Evolutionary conservation across 2,797 vertebrate species (phyloP).

Genomic region (Champsocephalus gunnari): DNA sequence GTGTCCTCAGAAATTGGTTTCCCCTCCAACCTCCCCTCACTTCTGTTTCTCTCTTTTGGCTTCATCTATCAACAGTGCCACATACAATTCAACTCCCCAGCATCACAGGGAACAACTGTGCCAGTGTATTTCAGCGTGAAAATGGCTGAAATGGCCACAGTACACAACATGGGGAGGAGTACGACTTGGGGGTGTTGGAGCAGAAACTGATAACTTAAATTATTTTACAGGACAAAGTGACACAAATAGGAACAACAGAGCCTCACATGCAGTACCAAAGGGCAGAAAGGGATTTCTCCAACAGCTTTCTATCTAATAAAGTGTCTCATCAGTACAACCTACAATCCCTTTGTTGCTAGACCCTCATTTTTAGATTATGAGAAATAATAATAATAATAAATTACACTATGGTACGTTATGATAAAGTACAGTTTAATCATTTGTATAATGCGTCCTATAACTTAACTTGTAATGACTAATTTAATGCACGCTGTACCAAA

Average conservation of each 20-base stretch:
- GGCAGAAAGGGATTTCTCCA: neutral
- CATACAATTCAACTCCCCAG: slow-evolving; percentile 38
- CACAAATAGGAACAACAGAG: neutral
- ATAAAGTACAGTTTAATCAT: too few species aligned
- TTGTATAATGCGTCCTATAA: too few species aligned
- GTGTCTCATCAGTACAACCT: too few species aligned
- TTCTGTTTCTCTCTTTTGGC: slow-evolving; percentile 27
- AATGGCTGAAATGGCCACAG: too few species aligned
- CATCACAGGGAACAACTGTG: slow-evolving; percentile 21
- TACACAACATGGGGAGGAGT: neutral
- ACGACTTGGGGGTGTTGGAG: neutral
- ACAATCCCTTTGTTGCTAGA: too few species aligned
- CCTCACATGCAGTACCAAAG: neutral
- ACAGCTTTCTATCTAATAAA: neutral
- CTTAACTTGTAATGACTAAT: too few species aligned
- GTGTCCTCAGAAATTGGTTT: slow-evolving; percentile 68
- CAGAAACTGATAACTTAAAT: slow-evolving; percentile 8
- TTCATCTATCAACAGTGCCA: slow-evolving; percentile 54
- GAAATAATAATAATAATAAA: too few species aligned
- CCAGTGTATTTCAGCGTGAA: neutral
- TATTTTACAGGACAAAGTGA: neutral
- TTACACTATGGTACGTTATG: too few species aligned
- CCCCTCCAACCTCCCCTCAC: slow-evolving; percentile 37
- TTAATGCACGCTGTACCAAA: too few species aligned
- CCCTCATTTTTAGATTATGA: too few species aligned